Base-by-base conservation (phyloP, 35 echinoderm and acorn worm species). In the Acanthaster planci region DNA sequence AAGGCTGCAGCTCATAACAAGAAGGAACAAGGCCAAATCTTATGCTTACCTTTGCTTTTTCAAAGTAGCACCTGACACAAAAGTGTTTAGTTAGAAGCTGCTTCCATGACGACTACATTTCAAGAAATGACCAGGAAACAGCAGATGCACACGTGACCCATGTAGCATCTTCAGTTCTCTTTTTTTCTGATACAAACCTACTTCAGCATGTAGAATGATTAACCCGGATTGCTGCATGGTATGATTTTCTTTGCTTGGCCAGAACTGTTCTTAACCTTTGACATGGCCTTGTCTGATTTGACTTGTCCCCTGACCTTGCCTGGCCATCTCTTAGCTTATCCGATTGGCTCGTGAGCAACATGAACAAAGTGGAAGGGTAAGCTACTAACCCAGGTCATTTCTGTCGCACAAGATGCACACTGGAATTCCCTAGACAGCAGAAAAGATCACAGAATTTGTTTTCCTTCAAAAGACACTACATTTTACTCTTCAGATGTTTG, bases 191-290 rank as follows among this genome's bases (percentile, higher is more conserved):
- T 8, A 36, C 36, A 31, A 27, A n/a, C 19, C 18, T 83, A 8
- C 30, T 27, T 83, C 23, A 31, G 64, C 64, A 72, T 72, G 64
- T 72, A 72, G 64, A 72, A 72, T 29, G 29, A 12, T 60, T 72
- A 31, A 72, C 26, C 64, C 64, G 30, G 10, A 72, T 72, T 26
- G 2, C 26, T 2, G 64, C 64, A 72, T 72, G 64, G 30, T 34
- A n/a, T 34, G 34, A 72, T 21, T 47, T 55, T 8, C 80, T 53
- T 83, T 51, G 40, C 80, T 54, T 59, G 9, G 32, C 18, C 36
- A 44, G 18, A 72, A 29, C 26, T 72, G 64, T 79, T 12, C 30
- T 79, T 52, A 79, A 79, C 44, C 38, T 79, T 79, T 79, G 77
- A 79, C 44, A 52, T 79, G 77, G 27, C 44, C 23, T 79, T 7